Evolutionary conservation across 2,888 invertebrate genomes (phyloP), one percentile per base, ranked within the genome.

Genomic region (Sympetrum striolatum): DNA sequence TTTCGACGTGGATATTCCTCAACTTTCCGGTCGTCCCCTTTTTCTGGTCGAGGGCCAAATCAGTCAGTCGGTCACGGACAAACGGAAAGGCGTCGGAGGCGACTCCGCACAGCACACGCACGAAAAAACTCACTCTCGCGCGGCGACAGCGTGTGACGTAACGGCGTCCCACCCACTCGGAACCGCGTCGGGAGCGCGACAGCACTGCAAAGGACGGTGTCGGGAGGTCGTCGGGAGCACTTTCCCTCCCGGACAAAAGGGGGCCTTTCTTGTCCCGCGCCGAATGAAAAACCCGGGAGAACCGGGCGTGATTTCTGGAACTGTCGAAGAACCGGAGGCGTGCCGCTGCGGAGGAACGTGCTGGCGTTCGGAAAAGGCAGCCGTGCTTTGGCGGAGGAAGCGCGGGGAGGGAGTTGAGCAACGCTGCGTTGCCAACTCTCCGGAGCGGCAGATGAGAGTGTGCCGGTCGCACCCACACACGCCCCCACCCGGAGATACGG

Each of bases 351-450:
- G 31, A 2, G 31, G 31, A 73, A 14, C 73, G 73, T 31, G 73
- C 25, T 73, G 31, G 31, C 31, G 73, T 73, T 73, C 1, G 60
- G 22, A 60, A 5, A 60, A 37, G 0, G 10, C 4, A 18, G 53
- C 35, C 22, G 58, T 64, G 25, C 22, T 82, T 53, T 22, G 35
- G 35, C 86, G 60, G 60, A 86, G 86, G 86, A 86, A 86, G 86
- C 60, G 10, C 86, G 86, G 35, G 60, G 60, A 10, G 25, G 58
- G 81, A 22, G 35, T 31, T 44, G 12, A 86, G 60, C 60, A 60
- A 60, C 37, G 86, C 86, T 35, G 64, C 86, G 86, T 86, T 86
- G 86, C 86, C 86, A 86, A 86, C 31, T 86, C 86, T 64, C 12
- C 15, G 64, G 58, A n/a, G n/a, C 35, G 4, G 60, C 37, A 60